Base-by-base conservation (phyloP, 2,113 vertebrate species). In the Oryzias celebensis region DNA sequence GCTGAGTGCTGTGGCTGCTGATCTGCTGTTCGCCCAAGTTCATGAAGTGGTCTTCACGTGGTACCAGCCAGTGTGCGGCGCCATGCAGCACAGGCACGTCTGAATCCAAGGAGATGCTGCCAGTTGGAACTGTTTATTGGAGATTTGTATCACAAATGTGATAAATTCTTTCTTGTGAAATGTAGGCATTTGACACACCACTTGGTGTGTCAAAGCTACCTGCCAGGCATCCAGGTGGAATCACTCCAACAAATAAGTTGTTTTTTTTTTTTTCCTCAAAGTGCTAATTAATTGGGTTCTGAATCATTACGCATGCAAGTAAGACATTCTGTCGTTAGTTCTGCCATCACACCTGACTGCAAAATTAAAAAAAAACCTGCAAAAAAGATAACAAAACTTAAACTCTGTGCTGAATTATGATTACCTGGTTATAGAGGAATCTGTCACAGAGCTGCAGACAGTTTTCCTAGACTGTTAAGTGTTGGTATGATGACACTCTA, bases 151-250 rank as follows among this genome's bases (percentile, higher is more conserved):
- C 60, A 22, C 49, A 52, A 74, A 59, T 36, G 68, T 68, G 74
- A 85, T 58, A 46, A 80, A 84, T 63, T 63, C 54, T 65, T 75
- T 65, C 58, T 57, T 46, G 52, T 76, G 68, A 82, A 73, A 68
- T 76, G 80, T 67, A 75, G 51, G 36, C 36, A 67, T 16, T 73
- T 68, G 66, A 62, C 66, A 72, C 58, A 53, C 60, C 46, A 24
- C 23, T 48, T 65, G 2, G 65, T 12, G 16, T 71, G 67, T 73
- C 58, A 68, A 55, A 54, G 52, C 65, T 50, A 52, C 67, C 62
- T 75, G 63, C 41, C 77, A 71, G 50, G 28, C 69, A 69, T 65
- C 72, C 45, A 45, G 60, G 55, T 67, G 66, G 66, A 72, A 70
- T 79, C 63, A 59, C 68, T 71, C 42, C 46, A 61, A 51, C 50